phyloP scores from a whole-genome alignment of 1,140 invertebrate species.

The Holcopasites calliopsidis region DNA sequence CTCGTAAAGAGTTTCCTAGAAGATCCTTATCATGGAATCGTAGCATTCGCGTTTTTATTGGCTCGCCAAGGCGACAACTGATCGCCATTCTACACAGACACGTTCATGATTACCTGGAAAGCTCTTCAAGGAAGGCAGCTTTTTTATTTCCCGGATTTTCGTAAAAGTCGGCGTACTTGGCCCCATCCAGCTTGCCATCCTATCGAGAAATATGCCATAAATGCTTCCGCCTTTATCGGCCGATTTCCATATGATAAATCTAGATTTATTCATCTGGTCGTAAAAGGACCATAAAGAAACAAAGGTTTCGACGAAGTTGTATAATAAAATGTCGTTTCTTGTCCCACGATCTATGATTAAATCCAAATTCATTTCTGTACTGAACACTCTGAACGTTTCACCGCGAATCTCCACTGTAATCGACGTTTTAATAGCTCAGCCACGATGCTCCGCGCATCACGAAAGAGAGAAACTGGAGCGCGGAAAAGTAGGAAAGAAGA shows the following conservation, averaged over 20 bases:
- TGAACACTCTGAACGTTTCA: too few relatives aligned
- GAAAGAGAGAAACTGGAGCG: background rate
- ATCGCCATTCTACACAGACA: constrained; percentile 30
- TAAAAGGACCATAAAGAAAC: background rate
- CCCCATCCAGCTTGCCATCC: background rate
- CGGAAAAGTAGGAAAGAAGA: background rate
- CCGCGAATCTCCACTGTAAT: background rate
- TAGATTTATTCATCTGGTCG: too few relatives aligned
- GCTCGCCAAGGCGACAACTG: constrained; percentile 7
- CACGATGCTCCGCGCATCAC: background rate
- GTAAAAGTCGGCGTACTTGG: background rate
- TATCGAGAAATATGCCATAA: background rate
- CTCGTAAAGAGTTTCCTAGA: background rate
- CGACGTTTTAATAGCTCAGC: constrained; percentile 20
- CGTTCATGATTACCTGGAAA: constrained; percentile 41
- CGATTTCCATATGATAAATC: background rate
- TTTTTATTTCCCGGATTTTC: constrained; percentile 3
- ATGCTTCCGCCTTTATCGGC: background rate
- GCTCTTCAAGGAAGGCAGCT: background rate
- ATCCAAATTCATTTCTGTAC: too few relatives aligned
- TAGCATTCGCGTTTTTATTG: constrained; percentile 31
- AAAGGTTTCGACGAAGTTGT: background rate
- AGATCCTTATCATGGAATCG: background rate
- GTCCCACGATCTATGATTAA: too few relatives aligned
- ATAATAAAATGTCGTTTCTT: too few relatives aligned